Base-by-base conservation (phyloP, 2,888 invertebrate genomes). In the Catonia carolina region DNA sequence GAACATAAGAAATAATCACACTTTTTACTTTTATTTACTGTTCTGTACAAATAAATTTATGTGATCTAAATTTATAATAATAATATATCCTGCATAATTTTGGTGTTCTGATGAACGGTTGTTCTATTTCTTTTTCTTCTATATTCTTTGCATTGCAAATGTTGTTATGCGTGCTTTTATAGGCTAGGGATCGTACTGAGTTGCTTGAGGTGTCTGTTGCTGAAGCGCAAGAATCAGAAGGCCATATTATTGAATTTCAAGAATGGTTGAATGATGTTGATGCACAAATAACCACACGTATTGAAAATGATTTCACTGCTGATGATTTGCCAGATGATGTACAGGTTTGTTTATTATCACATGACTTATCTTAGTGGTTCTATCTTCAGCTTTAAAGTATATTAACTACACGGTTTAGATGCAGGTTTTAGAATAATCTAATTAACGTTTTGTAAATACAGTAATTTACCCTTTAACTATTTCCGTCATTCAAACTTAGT, bases 281-380 rank as follows among this genome's bases (percentile, higher is more conserved):
- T 69, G 78, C 79, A 66, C 78, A 83, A 69, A 76, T 87, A 68
- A 80, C 80, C 66, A 82, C 84, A 65, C 79, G 86, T 67, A 77
- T 87, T 64, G 83, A 85, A 67, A 84, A 85, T 68, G 89, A 89
- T 73, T 79, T 88, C 61, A 82, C 85, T 60, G 85, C 87, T 61
- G 83, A 85, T 69, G 88, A 89, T 74, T 77, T 88, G 66, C 89
- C 89, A 33, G 83, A 86, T 67, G 87, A 89, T 68, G 80, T 81
- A 65, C 81, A 83, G 77, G 82, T 82, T 70, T 68, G 72, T 69
- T 60, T 47, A 48, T 39, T 59, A 50, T 49, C 33, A 42, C 18
- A 53, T 3, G n/a, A 51, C 8, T 39, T 8, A 22, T 53, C n/a
- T 6, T 7, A 1, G 23, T 8, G 53, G 17, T 51, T 36, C 37